phyloP scores from a whole-genome alignment of 2,113 vertebrate species.

The Anguilla rostrata region DNA sequence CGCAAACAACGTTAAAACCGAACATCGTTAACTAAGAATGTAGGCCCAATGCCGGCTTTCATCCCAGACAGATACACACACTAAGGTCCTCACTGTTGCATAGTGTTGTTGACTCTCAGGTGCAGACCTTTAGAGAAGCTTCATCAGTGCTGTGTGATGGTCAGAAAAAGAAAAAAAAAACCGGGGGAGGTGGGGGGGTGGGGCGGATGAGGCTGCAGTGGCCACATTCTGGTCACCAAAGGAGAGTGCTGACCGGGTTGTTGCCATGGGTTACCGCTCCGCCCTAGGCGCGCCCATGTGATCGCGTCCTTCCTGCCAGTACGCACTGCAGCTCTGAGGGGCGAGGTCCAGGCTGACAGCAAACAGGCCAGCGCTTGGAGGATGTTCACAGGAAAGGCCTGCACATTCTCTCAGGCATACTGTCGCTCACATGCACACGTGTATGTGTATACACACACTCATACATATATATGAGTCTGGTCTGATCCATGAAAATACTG shows the following conservation, averaged over 20 bases:
- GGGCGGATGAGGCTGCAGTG: background rate
- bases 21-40: background rate
- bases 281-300: background rate
- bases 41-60: background rate
- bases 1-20: background rate
- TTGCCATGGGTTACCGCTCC: background rate
- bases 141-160: background rate
- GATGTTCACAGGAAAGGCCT: constrained; percentile 51
- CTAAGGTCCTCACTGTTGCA: background rate
- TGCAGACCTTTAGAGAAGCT: background rate
- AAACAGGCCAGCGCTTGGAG: constrained; percentile 45
- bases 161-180: background rate
- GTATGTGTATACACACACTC: background rate
- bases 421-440: background rate
- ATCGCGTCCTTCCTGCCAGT: constrained; percentile 10
- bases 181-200: no score
- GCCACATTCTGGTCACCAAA: background rate
- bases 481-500: constrained; percentile 48
- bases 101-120: background rate
- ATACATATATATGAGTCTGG: constrained; percentile 30
- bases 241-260: background rate
- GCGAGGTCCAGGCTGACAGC: constrained; percentile 26
- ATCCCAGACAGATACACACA: background rate
- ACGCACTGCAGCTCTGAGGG: background rate
- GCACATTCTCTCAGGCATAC: constrained; percentile 31